Percentiles rank a stretch among this genome's conserved stretches.
phyloP scores from a whole-genome alignment of 2,888 invertebrate genomes.

The Drosophila leonis region DNA sequence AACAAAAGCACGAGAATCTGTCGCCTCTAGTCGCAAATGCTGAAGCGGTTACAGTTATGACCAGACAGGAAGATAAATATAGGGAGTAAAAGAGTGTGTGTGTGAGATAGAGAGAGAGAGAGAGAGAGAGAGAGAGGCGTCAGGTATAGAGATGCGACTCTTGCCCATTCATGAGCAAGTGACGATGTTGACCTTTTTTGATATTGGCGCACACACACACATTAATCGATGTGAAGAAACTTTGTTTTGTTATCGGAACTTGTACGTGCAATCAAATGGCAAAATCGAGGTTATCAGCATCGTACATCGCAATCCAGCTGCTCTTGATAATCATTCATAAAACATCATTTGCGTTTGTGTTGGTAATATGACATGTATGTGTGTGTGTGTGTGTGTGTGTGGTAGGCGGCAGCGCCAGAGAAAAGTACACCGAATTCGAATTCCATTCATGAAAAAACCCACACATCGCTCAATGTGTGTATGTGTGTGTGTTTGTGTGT shows the following conservation, averaged over 20 bases:
- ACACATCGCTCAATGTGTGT: conserved; percentile 65
- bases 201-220: conserved; percentile 53
- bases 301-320: conserved; percentile 51
- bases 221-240: conserved; percentile 60
- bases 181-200: conserved; percentile 67
- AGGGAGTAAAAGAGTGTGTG: not conserved
- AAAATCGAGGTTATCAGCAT: conserved; percentile 61
- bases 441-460: conserved; percentile 82
- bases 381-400: conserved; percentile 15
- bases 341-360: conserved; percentile 57
- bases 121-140: conserved; percentile 1
- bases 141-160: conserved; percentile 25
- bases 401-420: conserved; percentile 68
- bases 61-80: conserved; percentile 14
- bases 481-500: conserved; percentile 29
- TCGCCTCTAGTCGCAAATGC: conserved; percentile 42
- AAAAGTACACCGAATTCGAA: conserved; percentile 81
- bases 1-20: conserved; percentile 46
- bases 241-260: conserved; percentile 46
- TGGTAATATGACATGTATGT: conserved; percentile 34
- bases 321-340: conserved; percentile 77
- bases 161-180: conserved; percentile 59
- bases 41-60: conserved; percentile 52
- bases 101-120: not conserved
- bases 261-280: conserved; percentile 29